Conservation (phyloP, 1,140 invertebrate species). For the Anagrus nilaparvatae region DNA sequence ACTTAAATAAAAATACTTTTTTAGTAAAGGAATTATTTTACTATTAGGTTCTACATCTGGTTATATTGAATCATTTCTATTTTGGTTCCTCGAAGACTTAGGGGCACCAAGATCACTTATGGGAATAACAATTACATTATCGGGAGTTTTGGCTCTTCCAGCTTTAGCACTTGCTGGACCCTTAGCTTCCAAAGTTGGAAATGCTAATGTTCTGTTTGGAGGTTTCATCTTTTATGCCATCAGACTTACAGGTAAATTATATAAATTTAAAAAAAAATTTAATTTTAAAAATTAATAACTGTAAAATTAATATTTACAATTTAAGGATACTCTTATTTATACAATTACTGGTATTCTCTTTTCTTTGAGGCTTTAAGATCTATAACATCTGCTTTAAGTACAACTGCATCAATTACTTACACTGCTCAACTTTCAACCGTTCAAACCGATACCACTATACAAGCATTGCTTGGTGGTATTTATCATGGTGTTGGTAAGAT, state of each 20-base stretch:
- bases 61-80: conserved; percentile 77
- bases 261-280: conserved; percentile 8
- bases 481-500: conserved; percentile 69
- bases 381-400: conserved; percentile 71
- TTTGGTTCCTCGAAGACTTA: conserved; percentile 75
- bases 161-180: conserved; percentile 66
- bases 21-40: not conserved
- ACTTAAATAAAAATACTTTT: not conserved
- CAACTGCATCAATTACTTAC: conserved; percentile 74
- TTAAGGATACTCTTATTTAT: conserved; percentile 68
- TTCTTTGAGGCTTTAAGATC: conserved; percentile 77
- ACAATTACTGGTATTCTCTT: conserved; percentile 70
- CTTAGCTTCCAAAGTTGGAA: conserved; percentile 67
- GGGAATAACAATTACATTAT: conserved; percentile 74
- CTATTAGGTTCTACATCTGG: conserved; percentile 65
- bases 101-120: conserved; percentile 69
- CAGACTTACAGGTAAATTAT: conserved; percentile 53
- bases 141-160: conserved; percentile 66
- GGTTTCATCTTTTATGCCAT: conserved; percentile 69
- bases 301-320: conserved; percentile 15
- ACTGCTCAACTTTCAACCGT: conserved; percentile 66
- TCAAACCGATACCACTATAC: conserved; percentile 72
- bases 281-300: not conserved
- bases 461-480: conserved; percentile 68
- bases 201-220: conserved; percentile 72